These are phyloP conservation scores for Caenorhabditis uteleia DNA, from an alignment of 2,888 invertebrate genomes.

Conservation along the genomic window DNA sequence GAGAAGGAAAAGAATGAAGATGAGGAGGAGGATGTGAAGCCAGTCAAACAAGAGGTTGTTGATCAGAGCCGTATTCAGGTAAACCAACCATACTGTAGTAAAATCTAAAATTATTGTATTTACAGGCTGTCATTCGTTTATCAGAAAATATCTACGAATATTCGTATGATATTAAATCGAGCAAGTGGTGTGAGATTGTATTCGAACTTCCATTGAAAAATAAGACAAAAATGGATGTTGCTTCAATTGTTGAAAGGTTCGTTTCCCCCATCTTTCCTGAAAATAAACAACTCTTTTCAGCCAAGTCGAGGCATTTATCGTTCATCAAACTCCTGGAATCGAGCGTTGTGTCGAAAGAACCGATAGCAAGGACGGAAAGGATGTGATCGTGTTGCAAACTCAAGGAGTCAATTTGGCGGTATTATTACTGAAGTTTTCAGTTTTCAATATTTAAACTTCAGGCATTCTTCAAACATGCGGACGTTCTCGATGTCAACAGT, in stretches of 20 bases:
- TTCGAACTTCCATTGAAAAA: constrained; percentile 73
- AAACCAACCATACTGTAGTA: background rate
- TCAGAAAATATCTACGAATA: constrained; percentile 72
- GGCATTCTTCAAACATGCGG: constrained; percentile 85
- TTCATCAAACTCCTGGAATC: constrained; percentile 81
- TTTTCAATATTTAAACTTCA: constrained; percentile 64
- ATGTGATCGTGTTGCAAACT: constrained; percentile 79
- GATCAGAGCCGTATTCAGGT: constrained; percentile 5
- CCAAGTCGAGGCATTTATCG: constrained; percentile 74
- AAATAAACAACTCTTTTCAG: constrained; percentile 66
- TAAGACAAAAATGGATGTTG: constrained; percentile 79
- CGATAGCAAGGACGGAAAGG: constrained; percentile 69
- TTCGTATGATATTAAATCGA: constrained; percentile 79
- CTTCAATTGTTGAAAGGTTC: constrained; percentile 76
- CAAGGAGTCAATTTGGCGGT: constrained; percentile 87
- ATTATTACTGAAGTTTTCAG: background rate
- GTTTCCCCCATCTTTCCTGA: constrained; percentile 1
- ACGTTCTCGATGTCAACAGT: constrained; percentile 76
- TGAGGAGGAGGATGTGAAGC: constrained; percentile 15
- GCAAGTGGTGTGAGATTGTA: constrained; percentile 84
- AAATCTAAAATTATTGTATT: constrained; percentile 9
- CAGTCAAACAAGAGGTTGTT: background rate
- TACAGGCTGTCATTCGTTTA: constrained; percentile 17
- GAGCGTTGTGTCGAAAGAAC: constrained; percentile 83
- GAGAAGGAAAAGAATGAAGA: constrained; percentile 44